phyloP scores from a whole-genome alignment of 2,888 invertebrate genomes.

The Drosophila sordidapex region DNA sequence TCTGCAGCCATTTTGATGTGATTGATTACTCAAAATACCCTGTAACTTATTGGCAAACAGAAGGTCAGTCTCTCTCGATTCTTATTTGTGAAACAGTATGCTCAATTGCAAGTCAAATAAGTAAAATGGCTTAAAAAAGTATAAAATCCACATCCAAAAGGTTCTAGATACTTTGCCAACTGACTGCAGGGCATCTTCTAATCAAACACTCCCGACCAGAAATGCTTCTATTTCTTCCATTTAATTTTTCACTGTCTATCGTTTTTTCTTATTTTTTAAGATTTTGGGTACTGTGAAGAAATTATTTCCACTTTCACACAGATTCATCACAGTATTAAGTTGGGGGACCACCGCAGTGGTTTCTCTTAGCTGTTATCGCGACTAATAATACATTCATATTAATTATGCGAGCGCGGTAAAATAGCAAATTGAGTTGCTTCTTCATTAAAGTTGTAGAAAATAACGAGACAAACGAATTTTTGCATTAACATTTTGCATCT shows the following conservation, averaged over 20 bases:
- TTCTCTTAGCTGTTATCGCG: slow-evolving; percentile 24
- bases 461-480: slow-evolving; percentile 19
- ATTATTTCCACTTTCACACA: slow-evolving; percentile 67
- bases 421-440: slow-evolving; percentile 41
- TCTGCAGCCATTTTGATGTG: not conserved
- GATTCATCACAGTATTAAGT: slow-evolving; percentile 33
- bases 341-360: slow-evolving; percentile 18
- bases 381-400: slow-evolving; percentile 1
- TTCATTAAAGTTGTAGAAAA: not conserved
- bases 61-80: not conserved
- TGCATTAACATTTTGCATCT: slow-evolving; percentile 41
- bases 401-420: slow-evolving; percentile 25
- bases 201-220: not conserved
- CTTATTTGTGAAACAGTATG: not conserved
- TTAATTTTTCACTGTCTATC: slow-evolving; percentile 47
- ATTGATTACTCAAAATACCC: slow-evolving; percentile 40
- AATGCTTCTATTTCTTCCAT: not conserved
- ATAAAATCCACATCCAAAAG: not conserved
- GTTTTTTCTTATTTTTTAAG: not conserved
- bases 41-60: not conserved
- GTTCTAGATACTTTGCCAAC: not conserved
- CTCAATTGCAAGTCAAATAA: not conserved
- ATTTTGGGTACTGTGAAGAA: not conserved
- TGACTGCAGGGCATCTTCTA: not conserved
- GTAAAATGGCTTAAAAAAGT: not conserved